Evolutionary conservation across 2,888 invertebrate genomes (phyloP).

Genomic region (Pollenia griseotomentosa): DNA sequence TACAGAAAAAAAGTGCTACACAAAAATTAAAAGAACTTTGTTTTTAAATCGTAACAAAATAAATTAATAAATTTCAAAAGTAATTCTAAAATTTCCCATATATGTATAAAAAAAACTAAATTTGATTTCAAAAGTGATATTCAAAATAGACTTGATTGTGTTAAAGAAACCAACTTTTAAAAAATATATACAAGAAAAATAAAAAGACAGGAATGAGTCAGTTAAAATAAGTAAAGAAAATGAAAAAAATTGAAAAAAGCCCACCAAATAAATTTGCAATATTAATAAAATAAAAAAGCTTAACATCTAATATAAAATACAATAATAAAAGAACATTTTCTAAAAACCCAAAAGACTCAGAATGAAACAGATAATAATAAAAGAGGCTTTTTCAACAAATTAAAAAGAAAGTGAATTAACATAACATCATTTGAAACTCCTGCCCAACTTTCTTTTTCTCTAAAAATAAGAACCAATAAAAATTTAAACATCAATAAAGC

Average conservation of each 20-base stretch:
- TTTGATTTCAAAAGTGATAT: conserved; percentile 60
- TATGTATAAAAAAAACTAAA: conserved; percentile 30
- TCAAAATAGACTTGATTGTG: conserved; percentile 58
- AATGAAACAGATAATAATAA: conserved; percentile 1
- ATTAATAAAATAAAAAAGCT: conserved; percentile 51
- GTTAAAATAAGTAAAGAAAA: conserved; percentile 33
- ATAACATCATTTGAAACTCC: background rate
- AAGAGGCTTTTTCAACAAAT: conserved; percentile 29
- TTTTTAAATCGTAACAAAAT: background rate
- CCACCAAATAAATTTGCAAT: conserved; percentile 69
- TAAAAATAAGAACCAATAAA: background rate
- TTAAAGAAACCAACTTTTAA: conserved; percentile 55
- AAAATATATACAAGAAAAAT: conserved; percentile 39
- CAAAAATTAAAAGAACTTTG: conserved; percentile 24
- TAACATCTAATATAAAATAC: conserved; percentile 61
- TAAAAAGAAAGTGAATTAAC: conserved; percentile 17
- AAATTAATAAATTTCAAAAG: conserved; percentile 23
- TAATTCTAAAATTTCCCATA: background rate
- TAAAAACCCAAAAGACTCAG: conserved; percentile 61
- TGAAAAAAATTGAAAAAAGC: conserved; percentile 62
- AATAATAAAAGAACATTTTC: conserved; percentile 59
- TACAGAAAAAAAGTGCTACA: conserved; percentile 48
- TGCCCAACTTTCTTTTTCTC: background rate
- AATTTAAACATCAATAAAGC: conserved; percentile 1
- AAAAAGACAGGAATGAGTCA: conserved; percentile 17